Base-by-base conservation (phyloP, 2,113 vertebrate genomes). In the Psilopogon haemacephalus region DNA sequence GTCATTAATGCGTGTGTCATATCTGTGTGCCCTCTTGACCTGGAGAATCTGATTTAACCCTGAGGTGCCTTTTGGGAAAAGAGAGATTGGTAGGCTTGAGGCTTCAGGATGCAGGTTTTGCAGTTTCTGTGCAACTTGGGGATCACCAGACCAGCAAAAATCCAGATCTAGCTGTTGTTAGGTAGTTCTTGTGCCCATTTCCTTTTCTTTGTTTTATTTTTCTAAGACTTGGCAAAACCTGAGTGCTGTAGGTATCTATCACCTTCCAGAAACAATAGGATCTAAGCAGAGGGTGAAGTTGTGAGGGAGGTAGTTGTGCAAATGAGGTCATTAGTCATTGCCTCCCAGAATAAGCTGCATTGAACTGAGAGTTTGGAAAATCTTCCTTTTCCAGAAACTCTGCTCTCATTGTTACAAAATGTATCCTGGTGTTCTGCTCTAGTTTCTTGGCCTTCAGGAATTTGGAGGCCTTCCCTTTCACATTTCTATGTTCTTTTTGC, bases 271-370 rank as follows among this genome's bases (percentile, higher is more conserved):
- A 11, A 23, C 21, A 21, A 8, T 21, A 80, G 52, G 32, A 40
- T 38, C 6, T 20, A 58, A 60, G 54, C 28, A 28, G 19, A 84
- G 62, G 13, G 9, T 75, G 84, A 63, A 73, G 48, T 32, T 64
- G 2, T 72, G 63, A 79, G 30, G 35, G 59, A 75, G 44, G 52
- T 72, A 33, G 63, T 77, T 90, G 52, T 64, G 44, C n/a, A 79
- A 79, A 88, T 77, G 76, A 65, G 79, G 79, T 62, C 67, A 79
- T 92, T 86, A 86, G 74, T 89, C 82, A 80, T 44, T 88, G 75
- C 59, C 93, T 91, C 56, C 64, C 71, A 89, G 50, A 94, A 85
- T 86, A 84, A 90, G 56, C 48, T 68, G 15, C 68, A 55, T 87
- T 91, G 70, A 74, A 20, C 27, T 40, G 74, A 69, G 65, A 84